A percentile compares a stretch with the other conserved stretches of the same genome.
These are phyloP conservation scores for Pogonognathellus flavescens DNA, from an alignment of 1,140 invertebrate species.

Conservation along the genomic window DNA sequence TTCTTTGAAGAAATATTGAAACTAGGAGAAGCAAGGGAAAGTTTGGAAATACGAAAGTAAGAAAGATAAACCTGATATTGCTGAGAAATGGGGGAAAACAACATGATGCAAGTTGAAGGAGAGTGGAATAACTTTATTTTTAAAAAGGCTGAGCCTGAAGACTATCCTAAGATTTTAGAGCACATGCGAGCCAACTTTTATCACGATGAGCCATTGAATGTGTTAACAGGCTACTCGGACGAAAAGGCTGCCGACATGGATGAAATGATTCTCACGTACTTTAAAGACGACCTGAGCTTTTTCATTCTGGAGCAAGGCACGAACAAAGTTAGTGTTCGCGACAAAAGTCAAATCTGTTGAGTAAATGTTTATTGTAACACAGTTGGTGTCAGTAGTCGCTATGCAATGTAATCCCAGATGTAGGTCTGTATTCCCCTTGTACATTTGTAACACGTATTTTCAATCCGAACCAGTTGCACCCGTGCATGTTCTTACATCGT, in stretches of 20 bases:
- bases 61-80: no score
- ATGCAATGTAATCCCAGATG: background rate
- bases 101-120: slow-evolving; percentile 21
- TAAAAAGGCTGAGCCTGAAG: slow-evolving; percentile 48
- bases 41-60: no score
- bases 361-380: background rate
- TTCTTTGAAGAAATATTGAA: no score
- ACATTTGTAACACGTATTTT: background rate
- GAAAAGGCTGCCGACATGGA: slow-evolving; percentile 59
- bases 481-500: no score
- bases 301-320: slow-evolving; percentile 57
- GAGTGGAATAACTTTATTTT: slow-evolving; percentile 55
- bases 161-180: slow-evolving; percentile 37
- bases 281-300: slow-evolving; percentile 56
- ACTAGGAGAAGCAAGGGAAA: no score
- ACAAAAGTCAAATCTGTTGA: slow-evolving; percentile 8
- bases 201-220: slow-evolving; percentile 58
- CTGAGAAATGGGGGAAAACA: background rate
- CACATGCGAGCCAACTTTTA: slow-evolving; percentile 41
- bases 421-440: background rate
- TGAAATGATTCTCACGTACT: slow-evolving; percentile 52
- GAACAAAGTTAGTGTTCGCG: slow-evolving; percentile 50
- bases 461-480: background rate
- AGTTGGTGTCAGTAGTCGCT: background rate
- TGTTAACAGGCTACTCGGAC: slow-evolving; percentile 57